Evolutionary conservation across 1,140 invertebrate species (phyloP).

Genomic region (Marisa cornuarietis): DNA sequence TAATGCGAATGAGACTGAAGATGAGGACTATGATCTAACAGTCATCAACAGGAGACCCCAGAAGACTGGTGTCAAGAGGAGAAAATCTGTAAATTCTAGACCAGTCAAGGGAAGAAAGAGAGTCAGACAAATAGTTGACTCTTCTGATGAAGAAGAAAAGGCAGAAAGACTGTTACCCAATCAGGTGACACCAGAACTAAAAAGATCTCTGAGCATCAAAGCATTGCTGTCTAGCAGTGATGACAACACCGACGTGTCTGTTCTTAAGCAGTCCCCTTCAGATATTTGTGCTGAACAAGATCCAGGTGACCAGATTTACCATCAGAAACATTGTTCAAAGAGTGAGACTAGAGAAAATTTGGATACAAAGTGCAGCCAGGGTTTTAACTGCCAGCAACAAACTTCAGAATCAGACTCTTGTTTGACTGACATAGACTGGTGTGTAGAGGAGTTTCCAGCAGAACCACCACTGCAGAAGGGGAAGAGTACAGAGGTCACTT

Average conservation of each 20-base stretch:
- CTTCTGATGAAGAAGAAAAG: constrained; percentile 16
- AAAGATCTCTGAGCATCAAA: not conserved
- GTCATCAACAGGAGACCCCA: not conserved
- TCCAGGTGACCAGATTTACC: not conserved
- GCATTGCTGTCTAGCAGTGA: constrained; percentile 19
- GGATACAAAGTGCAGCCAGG: not conserved
- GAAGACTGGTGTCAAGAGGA: not conserved
- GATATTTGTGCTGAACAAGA: no score
- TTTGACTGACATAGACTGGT: not conserved
- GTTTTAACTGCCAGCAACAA: not conserved
- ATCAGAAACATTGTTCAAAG: not conserved
- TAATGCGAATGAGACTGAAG: not conserved
- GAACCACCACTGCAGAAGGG: no score
- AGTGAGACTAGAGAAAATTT: not conserved
- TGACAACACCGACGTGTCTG: not conserved
- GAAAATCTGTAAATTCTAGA: not conserved
- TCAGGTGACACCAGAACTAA: not conserved
- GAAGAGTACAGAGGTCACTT: no score
- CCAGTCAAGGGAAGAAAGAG: constrained; percentile 17
- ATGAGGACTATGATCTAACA: not conserved
- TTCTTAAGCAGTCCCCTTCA: not conserved
- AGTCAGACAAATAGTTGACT: constrained; percentile 11
- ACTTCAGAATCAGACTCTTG: not conserved
- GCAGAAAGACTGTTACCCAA: constrained; percentile 11
- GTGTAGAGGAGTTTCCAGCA: no score